Evolutionary conservation across 2,888 invertebrate genomes (phyloP), one percentile per base, ranked within the genome.

Genomic region (Ferdinandea cuprea): DNA sequence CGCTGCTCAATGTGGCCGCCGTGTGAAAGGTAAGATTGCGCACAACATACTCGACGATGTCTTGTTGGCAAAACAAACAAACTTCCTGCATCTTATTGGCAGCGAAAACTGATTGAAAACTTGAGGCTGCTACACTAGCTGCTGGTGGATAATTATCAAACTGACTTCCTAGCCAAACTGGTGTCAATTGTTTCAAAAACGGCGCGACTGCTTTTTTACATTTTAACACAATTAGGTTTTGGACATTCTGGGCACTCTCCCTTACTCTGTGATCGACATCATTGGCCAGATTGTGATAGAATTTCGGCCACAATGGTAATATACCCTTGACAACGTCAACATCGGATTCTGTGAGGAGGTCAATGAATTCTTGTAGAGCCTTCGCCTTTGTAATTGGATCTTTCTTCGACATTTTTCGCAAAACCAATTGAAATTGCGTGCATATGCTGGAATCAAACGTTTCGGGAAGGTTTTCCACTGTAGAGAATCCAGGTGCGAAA

Each of bases 331-430:
- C 92, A 37, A 92, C 92, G n/a, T 95, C 94, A 6, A 92, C 88
- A 78, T 95, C 93, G 9, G 94, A 93, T 32, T 92, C 92, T 85
- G 92, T 92, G 48, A 96, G 94, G 9, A 97, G 89, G 13, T 94
- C 94, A 28, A 93, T 92, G 87, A 98, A 94, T 91, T 98, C 98
- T 69, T 88, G 88, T n/a, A 89, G 77, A 85, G 96, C 97, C 93
- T 98, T 98, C 37, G 95, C 93, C 91, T 96, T 97, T 3, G 98
- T 98, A 2, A 95, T 94, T 0, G 95, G 93, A 92, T 98, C 98
- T 89, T 97, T 97, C 89, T 98, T 98, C 66, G 94, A 94, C 90
- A 98, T 94, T 90, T 97, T 98, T 86, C 96, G 95, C 69, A 98
- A 91, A 54, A 95, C 94, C 54, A 98, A 90, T 85, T 96, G 94